Conservation (phyloP, 2,113 vertebrate genomes). For the Atherinomorus stipes region DNA sequence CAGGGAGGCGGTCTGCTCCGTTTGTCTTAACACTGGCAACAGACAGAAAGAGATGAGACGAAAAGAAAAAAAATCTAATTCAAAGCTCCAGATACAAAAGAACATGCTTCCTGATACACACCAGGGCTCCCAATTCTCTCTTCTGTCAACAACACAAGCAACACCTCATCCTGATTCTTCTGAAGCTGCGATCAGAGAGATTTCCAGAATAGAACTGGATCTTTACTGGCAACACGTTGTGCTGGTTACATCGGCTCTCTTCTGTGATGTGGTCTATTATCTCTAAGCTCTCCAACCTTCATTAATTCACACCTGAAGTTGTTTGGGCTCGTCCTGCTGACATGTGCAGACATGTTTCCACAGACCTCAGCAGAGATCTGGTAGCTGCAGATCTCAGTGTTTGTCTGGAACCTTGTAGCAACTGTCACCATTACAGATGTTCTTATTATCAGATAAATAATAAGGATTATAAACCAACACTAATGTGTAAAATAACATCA, state of each 20-base stretch:
- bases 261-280: conserved; percentile 45
- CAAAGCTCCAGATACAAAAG: conserved; percentile 20
- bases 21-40: conserved; percentile 18
- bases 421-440: too few species aligned
- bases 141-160: background rate
- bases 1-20: conserved; percentile 1
- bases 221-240: conserved; percentile 12
- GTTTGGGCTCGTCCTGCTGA: conserved; percentile 2
- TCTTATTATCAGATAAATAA: too few species aligned
- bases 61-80: conserved; percentile 26
- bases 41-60: background rate
- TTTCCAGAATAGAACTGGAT: conserved; percentile 49
- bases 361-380: conserved; percentile 1
- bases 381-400: conserved; percentile 29
- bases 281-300: conserved; percentile 44
- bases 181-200: conserved; percentile 25
- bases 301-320: conserved; percentile 46
- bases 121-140: conserved; percentile 20
- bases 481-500: too few species aligned
- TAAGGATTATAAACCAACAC: too few species aligned
- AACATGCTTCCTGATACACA: conserved; percentile 17
- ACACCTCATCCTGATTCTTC: conserved; percentile 22
- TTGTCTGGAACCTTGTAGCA: conserved; percentile 27
- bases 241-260: conserved; percentile 39
- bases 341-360: background rate